Evolutionary conservation across 2,888 invertebrate species (phyloP).

Genomic region (Machimus atricapillus): DNA sequence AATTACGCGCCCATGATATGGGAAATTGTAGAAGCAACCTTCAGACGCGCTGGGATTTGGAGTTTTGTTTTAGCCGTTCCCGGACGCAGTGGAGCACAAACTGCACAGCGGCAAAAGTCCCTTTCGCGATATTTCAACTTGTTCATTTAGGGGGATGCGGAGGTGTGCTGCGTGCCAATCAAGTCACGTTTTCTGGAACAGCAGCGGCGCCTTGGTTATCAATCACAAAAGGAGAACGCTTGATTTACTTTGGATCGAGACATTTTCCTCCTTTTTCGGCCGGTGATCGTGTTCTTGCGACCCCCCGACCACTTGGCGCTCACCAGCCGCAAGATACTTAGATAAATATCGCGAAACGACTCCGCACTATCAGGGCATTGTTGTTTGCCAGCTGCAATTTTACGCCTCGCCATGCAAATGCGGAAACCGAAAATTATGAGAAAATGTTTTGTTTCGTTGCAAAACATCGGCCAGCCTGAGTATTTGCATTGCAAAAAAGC

Average conservation of each 20-base stretch:
- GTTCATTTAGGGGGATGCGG: not conserved
- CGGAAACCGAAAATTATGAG: not conserved
- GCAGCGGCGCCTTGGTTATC: not conserved
- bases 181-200: not conserved
- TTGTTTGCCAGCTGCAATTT: not conserved
- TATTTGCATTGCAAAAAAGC: not conserved
- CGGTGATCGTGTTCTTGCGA: not conserved
- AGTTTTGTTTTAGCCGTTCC: not conserved
- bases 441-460: not conserved
- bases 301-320: not conserved
- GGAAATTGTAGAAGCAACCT: not conserved
- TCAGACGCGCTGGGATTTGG: not conserved
- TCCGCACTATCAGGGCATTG: not conserved
- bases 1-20: not conserved
- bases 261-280: not conserved
- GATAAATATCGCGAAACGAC: not conserved
- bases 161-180: not conserved
- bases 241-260: not conserved
- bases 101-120: not conserved
- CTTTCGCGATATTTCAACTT: not conserved
- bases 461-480: not conserved
- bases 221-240: not conserved
- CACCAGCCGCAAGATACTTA: not conserved
- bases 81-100: not conserved
- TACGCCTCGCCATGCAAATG: not conserved